Percentiles rank a stretch among this genome's conserved stretches.
Evolutionary conservation across 1,140 invertebrate species (phyloP).

Genomic region (Diploscapter pachys): DNA sequence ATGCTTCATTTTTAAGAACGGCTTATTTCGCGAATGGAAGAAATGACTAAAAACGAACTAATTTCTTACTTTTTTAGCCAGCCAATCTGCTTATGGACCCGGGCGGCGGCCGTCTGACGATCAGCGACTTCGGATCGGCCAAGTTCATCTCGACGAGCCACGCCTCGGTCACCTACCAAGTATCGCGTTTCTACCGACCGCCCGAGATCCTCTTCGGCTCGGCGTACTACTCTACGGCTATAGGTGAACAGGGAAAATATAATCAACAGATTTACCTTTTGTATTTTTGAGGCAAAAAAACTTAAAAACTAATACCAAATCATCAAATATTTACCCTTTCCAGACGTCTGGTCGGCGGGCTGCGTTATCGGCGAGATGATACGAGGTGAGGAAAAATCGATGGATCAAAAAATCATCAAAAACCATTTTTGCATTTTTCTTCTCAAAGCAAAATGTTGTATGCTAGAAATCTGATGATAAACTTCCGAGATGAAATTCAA

Average conservation of each 20-base stretch:
- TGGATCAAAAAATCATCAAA: no score
- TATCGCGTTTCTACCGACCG: constrained; percentile 49
- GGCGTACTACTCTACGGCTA: constrained; percentile 34
- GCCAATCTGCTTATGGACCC: constrained; percentile 25
- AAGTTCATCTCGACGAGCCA: constrained; percentile 36
- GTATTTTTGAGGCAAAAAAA: no score
- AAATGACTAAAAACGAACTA: no score
- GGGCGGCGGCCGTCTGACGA: constrained; percentile 39
- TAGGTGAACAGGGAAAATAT: background rate
- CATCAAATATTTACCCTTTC: background rate
- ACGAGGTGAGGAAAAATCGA: background rate
- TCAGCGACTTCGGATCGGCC: constrained; percentile 51
- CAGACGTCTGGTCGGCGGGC: constrained; percentile 95
- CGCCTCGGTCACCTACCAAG: constrained; percentile 22
- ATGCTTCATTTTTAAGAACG: no score
- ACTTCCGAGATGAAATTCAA: no score
- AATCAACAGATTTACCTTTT: no score
- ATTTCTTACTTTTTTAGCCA: background rate
- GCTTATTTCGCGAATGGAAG: no score
- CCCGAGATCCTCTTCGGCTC: constrained; percentile 45
- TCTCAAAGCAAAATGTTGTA: no score
- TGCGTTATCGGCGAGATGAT: constrained; percentile 90
- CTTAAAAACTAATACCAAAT: no score
- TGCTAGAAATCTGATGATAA: no score
- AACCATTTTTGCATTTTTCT: no score